phyloP scores from a whole-genome alignment of 2,888 invertebrate genomes.

The Cantharis flavilabris region DNA sequence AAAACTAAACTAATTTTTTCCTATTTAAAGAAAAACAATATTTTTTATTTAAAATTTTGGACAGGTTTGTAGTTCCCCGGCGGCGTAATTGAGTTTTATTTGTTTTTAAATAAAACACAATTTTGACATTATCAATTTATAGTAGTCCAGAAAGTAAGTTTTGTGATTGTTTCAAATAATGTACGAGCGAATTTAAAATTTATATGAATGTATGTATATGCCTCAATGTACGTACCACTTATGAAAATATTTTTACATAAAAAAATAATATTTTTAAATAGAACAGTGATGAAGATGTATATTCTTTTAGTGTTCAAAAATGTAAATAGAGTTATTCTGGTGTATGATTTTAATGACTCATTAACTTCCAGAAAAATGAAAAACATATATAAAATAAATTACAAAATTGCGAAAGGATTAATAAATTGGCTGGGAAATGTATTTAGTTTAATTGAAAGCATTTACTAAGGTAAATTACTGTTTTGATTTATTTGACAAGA shows the following conservation, averaged over 20 bases:
- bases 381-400: not conserved
- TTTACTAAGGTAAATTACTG: too few relatives aligned
- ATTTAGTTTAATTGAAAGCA: too few relatives aligned
- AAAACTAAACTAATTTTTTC: too few relatives aligned
- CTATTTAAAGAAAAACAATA: too few relatives aligned
- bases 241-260: not conserved
- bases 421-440: too few relatives aligned
- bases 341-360: not conserved
- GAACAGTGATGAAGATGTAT: not conserved
- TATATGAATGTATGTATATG: not conserved
- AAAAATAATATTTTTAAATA: not conserved
- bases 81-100: too few relatives aligned
- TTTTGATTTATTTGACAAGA: too few relatives aligned
- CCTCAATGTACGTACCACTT: not conserved
- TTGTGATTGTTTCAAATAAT: not conserved
- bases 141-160: not conserved
- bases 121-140: too few relatives aligned
- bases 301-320: not conserved
- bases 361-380: not conserved
- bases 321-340: not conserved
- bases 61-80: too few relatives aligned
- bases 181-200: not conserved
- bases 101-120: too few relatives aligned
- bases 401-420: not conserved
- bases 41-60: too few relatives aligned